Evolutionary conservation across 2,797 vertebrate genomes (phyloP).

Genomic region (Micromesistius poutassou): DNA sequence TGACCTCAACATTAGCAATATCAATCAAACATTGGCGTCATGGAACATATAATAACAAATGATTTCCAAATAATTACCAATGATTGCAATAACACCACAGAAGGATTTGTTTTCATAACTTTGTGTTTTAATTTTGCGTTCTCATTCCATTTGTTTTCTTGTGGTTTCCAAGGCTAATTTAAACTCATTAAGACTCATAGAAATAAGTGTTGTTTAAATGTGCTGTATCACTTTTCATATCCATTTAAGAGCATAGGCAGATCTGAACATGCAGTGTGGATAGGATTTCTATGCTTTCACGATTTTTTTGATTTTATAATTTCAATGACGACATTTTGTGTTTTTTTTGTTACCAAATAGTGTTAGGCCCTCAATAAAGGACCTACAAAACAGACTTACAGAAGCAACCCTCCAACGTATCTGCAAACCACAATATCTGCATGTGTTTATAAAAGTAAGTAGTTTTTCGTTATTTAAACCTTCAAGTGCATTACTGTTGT

Average conservation of each 20-base stretch:
- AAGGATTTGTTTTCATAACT: no score
- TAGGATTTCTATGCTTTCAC: not conserved
- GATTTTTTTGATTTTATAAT: not conserved
- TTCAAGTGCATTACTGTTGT: slow-evolving; percentile 43
- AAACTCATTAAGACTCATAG: not conserved
- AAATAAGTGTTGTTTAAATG: not conserved
- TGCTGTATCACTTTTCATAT: not conserved
- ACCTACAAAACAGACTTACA: not conserved
- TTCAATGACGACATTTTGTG: not conserved
- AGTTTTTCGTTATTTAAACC: slow-evolving; percentile 55
- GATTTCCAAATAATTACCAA: not conserved
- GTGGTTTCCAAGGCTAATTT: not conserved
- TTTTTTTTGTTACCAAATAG: not conserved
- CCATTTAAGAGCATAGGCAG: not conserved
- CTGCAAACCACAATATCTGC: not conserved
- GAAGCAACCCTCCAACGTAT: not conserved
- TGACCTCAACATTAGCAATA: no score
- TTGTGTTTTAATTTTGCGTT: not conserved
- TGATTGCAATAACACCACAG: no score
- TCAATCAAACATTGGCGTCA: not conserved
- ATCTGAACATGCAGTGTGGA: not conserved
- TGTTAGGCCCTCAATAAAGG: no score
- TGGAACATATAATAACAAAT: not conserved
- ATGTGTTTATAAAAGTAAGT: not conserved
- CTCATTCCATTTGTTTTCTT: not conserved